Base-by-base conservation (phyloP, 2,888 invertebrate species). In the Operophtera brumata region DNA sequence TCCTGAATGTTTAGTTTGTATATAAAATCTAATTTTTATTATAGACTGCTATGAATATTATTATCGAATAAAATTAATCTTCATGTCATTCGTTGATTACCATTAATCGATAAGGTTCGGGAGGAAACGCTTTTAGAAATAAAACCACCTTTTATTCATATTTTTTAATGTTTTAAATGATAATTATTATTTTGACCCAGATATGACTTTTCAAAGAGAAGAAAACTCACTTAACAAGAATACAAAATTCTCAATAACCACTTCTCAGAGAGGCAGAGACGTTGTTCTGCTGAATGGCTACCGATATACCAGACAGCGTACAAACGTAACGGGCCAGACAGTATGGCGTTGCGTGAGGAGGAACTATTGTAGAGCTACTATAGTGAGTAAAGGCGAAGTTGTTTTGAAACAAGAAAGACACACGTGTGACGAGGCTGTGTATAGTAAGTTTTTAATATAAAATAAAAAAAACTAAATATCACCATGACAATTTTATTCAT, bases 1-100 rank as follows among this genome's bases (percentile, higher is more conserved):
- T 73, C 71, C 68, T 71, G 68, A 69, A 75, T 77, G 71, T 78
- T 83, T 75, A 73, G 77, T 83, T 83, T 77, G 78, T 80, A 77
- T 66, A 78, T 70, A 70, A 62, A 77, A 77, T 71, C 69, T 66
- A 77, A 73, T 78, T 77, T 70, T 79, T 77, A 77, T 70, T 72
- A 78, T 78, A 52, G 45, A 46, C 20, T 25, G 50, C 47, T 75
- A 74, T 70, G 63, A 75, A 82, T 76, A 78, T 70, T 73, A 67
- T 76, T 82, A 82, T 83, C 78, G 65, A 67, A 9, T 32, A 11
- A 13, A 12, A 13, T n/a, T n/a, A n/a, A n/a, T n/a, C n/a, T n/a
- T n/a, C n/a, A n/a, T n/a, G n/a, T n/a, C n/a, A n/a, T n/a, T n/a
- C n/a, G n/a, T n/a, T n/a, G n/a, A n/a, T n/a, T n/a, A 30, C 7